Conservation (phyloP, 2,113 vertebrate genomes). For the Origma solitaria region DNA sequence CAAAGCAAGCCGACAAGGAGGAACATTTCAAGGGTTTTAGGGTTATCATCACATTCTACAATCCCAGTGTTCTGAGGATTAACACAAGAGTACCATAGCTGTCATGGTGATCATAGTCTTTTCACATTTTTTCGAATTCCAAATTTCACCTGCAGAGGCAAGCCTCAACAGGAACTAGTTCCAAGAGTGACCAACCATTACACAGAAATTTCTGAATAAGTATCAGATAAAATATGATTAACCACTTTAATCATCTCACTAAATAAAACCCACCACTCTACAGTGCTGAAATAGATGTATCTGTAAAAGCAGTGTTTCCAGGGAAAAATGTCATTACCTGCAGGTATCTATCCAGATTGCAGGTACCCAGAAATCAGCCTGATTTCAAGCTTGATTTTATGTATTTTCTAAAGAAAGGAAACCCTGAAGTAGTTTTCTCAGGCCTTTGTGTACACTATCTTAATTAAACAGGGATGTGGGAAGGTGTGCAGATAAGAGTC, state of each 20-base stretch:
- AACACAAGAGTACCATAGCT: not conserved
- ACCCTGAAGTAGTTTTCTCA: not conserved
- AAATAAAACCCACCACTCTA: not conserved
- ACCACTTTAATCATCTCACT: not conserved
- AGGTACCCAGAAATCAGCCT: too few relatives aligned
- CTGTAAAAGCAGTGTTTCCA: not conserved
- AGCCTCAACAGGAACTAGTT: not conserved
- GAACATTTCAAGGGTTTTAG: not conserved
- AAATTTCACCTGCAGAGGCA: not conserved
- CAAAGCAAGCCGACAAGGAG: not conserved
- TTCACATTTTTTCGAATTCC: not conserved
- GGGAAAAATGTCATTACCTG: not conserved
- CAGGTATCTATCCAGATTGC: not conserved
- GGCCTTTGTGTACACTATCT: not conserved
- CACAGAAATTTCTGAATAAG: not conserved
- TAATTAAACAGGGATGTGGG: not conserved
- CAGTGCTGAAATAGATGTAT: not conserved
- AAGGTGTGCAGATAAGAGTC: not conserved
- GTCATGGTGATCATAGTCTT: not conserved
- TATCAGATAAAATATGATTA: not conserved
- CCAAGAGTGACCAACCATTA: not conserved
- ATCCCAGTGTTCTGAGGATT: not conserved
- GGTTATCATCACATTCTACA: not conserved
- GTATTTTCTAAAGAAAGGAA: not conserved
- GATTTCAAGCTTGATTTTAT: not conserved